Conservation (phyloP, 2,888 invertebrate genomes). For the Chloroclysta siterata region DNA sequence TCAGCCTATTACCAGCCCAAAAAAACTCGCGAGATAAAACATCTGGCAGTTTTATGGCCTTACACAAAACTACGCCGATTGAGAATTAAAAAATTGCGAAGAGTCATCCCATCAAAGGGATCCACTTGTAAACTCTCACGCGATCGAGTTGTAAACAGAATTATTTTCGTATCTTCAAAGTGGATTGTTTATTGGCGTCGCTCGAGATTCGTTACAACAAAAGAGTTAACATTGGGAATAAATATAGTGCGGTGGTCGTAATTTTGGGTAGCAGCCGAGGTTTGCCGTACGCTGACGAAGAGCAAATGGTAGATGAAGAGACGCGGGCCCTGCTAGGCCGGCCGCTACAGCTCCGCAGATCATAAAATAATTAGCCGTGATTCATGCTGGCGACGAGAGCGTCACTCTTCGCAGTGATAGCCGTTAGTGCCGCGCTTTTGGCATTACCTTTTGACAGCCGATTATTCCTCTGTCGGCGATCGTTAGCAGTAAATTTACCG, state of each 20-base stretch:
- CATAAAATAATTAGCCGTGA: conserved; percentile 80
- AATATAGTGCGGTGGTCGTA: conserved; percentile 62
- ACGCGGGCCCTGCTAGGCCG: conserved; percentile 31
- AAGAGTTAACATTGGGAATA: conserved; percentile 71
- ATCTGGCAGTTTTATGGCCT: conserved; percentile 30
- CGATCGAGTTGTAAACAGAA: conserved; percentile 65
- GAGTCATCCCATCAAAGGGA: conserved; percentile 45
- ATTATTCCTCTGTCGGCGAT: conserved; percentile 79
- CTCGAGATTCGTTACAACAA: conserved; percentile 65
- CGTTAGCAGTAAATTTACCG: conserved; percentile 74
- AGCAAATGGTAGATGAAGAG: conserved; percentile 36
- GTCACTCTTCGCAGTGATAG: conserved; percentile 64
- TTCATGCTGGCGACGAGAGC: conserved; percentile 72
- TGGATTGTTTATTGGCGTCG: conserved; percentile 65
- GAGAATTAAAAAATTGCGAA: conserved; percentile 35
- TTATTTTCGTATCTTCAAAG: conserved; percentile 76
- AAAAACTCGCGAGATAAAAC: conserved; percentile 21
- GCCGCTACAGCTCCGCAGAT: conserved; percentile 35
- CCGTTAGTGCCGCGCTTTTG: conserved; percentile 70
- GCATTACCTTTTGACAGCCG: conserved; percentile 79
- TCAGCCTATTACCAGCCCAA: neutral
- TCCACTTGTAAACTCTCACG: conserved; percentile 54
- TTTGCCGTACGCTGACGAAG: conserved; percentile 50
- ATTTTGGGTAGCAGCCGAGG: conserved; percentile 67
- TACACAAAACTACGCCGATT: conserved; percentile 32